phyloP scores from a whole-genome alignment of 2,113 vertebrate species.

The Paracanthobrama guichenoti region DNA sequence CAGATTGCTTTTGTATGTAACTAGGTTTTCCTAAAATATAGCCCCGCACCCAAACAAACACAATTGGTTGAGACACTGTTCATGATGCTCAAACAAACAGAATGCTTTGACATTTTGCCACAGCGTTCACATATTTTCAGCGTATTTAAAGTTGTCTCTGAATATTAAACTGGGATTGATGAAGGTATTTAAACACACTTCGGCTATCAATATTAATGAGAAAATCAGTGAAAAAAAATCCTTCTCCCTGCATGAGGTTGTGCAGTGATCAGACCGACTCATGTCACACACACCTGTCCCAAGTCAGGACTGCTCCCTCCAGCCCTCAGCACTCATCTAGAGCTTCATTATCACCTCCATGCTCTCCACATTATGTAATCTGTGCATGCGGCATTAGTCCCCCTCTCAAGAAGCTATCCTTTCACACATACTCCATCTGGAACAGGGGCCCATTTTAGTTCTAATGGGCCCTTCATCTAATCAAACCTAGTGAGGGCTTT shows the following conservation, averaged over 20 bases:
- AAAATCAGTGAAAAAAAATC: background rate
- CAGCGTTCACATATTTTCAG: background rate
- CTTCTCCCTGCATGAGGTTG: background rate
- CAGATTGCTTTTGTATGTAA: background rate
- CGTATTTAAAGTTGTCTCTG: background rate
- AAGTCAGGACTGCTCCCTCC: background rate
- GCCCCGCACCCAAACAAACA: background rate
- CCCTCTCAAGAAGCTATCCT: constrained; percentile 42
- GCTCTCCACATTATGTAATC: constrained; percentile 23
- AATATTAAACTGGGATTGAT: background rate
- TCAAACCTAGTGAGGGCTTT: constrained; percentile 59
- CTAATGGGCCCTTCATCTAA: constrained; percentile 68
- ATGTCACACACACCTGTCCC: background rate
- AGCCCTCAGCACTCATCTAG: background rate
- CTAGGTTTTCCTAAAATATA: background rate
- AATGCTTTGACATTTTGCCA: background rate
- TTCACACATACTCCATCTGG: constrained; percentile 65
- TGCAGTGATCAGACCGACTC: background rate
- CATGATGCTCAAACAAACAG: background rate
- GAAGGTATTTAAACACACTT: background rate
- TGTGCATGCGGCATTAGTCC: constrained; percentile 58
- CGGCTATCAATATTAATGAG: background rate
- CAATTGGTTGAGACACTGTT: background rate
- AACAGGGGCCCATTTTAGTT: constrained; percentile 65
- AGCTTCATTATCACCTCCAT: constrained; percentile 34